Base-by-base conservation (phyloP, 1,140 invertebrate species). In the Papilio aristodemus region DNA sequence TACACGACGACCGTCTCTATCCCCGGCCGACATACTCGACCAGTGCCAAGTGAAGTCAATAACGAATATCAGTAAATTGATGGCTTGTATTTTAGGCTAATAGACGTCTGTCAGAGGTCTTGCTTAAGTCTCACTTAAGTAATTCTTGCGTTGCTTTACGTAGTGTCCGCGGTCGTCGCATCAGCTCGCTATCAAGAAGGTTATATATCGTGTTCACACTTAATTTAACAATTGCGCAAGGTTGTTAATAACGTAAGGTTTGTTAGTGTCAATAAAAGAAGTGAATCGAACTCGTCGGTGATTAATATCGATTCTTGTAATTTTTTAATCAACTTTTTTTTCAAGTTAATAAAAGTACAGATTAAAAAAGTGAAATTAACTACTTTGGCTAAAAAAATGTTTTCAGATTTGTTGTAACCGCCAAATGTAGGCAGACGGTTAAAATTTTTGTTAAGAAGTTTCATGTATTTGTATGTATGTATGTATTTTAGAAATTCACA, bases 191-290 rank as follows among this genome's bases (percentile, higher is more conserved):
- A 64, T 64, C 60, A 13, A 1, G 11, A 64, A 39, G 10, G 59
- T 62, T 39, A 64, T 64, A 25, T 64, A 27, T 62, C 36, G 14
- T 64, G 11, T 64, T 64, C 60, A 43, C 37, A 27, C 11, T 43
- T 64, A 64, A 64, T 64, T 64, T 39, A 64, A 64, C 58, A 60
- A 60, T 64, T 64, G 60, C 60, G 60, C 27, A 64, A 64, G 60
- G 14, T 60, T 64, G 38, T 43, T 43, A 43, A 64, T 64, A 64
- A 19, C 14, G 60, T 64, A 27, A 64, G 39, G 59, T 62, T 60
- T 32, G 27, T 36, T 36, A 60, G 27, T 60, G 32, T 60, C 27
- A 37, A 39, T 60, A 60, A 32, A 38, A 32, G 27, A 32, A 60
- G 58, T 38, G 58, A 37, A 60, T 58, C 27, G 54, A 36, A 58